Conservation (phyloP, 2,113 vertebrate species). For the Nothobranchius kuhntae region DNA sequence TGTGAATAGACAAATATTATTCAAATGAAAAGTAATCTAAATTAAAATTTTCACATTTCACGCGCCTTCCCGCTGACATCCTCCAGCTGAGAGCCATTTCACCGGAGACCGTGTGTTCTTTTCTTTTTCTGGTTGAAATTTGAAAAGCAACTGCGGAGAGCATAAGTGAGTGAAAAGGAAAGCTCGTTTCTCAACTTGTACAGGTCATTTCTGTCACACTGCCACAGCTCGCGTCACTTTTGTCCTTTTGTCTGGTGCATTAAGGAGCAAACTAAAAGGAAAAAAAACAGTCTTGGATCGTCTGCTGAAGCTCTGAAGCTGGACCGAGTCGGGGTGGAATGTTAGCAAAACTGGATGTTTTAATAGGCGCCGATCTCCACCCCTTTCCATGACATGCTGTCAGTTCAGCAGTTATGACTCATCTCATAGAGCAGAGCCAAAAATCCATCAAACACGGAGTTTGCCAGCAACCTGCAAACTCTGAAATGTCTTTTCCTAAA, state of each 20-base stretch:
- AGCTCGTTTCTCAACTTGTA: constrained; percentile 16
- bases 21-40: constrained; percentile 28
- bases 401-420: constrained; percentile 42
- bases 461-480: constrained; percentile 41
- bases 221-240: constrained; percentile 38
- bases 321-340: constrained; percentile 26
- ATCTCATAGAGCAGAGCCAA: constrained; percentile 47
- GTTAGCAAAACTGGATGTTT: constrained; percentile 52
- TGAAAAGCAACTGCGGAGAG: constrained; percentile 20
- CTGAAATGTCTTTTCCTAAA: constrained; percentile 30
- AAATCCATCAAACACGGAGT: constrained; percentile 44
- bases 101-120: constrained; percentile 26
- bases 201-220: constrained; percentile 29
- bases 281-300: constrained; percentile 28
- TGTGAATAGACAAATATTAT: constrained; percentile 48
- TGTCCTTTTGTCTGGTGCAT: constrained; percentile 29
- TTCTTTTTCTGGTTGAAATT: constrained; percentile 40
- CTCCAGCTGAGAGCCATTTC: constrained; percentile 49
- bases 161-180: constrained; percentile 12
- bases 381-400: constrained; percentile 39
- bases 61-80: constrained; percentile 36
- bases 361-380: constrained; percentile 55
- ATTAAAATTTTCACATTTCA: constrained; percentile 40
- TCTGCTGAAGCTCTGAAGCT: constrained; percentile 31
- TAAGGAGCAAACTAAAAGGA: constrained; percentile 7